Evolutionary conservation across 2,888 invertebrate species (phyloP), one percentile per base, ranked within the genome.

Genomic region (Drosophila pseudotakahashii): DNA sequence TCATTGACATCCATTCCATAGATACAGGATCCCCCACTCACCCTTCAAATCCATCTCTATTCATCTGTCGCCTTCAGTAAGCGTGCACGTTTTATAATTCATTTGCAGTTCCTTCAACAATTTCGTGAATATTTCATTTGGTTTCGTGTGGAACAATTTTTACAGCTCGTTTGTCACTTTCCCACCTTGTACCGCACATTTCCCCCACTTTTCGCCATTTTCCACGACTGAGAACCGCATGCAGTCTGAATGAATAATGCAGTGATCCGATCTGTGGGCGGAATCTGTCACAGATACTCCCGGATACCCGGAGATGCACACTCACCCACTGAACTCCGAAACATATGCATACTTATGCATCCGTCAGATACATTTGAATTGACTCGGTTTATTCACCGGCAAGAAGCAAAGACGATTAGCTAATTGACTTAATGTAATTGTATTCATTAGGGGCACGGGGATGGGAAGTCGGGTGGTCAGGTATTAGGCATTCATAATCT

Each of bases 101-200:
- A 84, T 79, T 85, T 74, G 66, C 64, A 73, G 64, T 73, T 75
- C 61, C 64, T 71, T 79, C 53, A 76, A 73, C 75, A 73, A 73
- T 77, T 73, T 75, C 66, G 51, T 88, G 88, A 75, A 89, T 84
- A 73, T 87, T 84, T 87, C 73, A 84, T 85, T 55, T 42, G 61
- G 54, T 50, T 60, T 71, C 54, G 57, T 54, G 61, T 62, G 60
- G 58, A 50, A 53, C 41, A 42, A 47, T 73, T 66, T 71, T 69
- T 67, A 59, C 66, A 62, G 59, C 74, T 66, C 78, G 68, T 77
- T 74, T 42, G 53, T 68, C 61, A 60, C 71, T 50, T 72, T 75
- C 45, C 55, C 72, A 73, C 69, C 62, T 47, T 30, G 50, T n/a
- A n/a, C n/a, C 50, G 23, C 52, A 34, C 47, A 26, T n/a, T 37